phyloP scores from a whole-genome alignment of 2,888 invertebrate genomes.

The Steinernema hermaphroditum region DNA sequence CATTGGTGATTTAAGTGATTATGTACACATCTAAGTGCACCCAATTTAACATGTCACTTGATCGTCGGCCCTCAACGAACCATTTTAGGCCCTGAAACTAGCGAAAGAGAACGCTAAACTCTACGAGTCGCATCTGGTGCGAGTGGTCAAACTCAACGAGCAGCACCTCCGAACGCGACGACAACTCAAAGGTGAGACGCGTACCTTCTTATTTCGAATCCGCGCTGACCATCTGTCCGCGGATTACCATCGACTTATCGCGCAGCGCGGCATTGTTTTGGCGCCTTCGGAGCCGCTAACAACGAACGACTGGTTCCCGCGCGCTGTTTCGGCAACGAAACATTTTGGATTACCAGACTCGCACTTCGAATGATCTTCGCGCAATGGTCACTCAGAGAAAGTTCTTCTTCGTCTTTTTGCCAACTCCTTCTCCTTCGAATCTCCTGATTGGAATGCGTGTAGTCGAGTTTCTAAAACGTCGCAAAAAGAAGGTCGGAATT shows the following conservation, averaged over 20 bases:
- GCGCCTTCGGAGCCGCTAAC: not conserved
- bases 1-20: no score
- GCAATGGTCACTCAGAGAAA: no score
- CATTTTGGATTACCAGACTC: slow-evolving; percentile 13
- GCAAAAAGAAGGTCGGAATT: slow-evolving; percentile 12
- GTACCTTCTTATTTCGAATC: not conserved
- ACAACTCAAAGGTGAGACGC: slow-evolving; percentile 17
- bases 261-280: slow-evolving; percentile 1
- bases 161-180: slow-evolving; percentile 2
- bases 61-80: no score
- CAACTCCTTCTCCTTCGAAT: not conserved
- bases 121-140: slow-evolving; percentile 14
- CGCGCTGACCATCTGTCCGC: not conserved
- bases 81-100: not conserved
- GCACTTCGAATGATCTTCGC: not conserved
- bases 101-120: slow-evolving; percentile 10
- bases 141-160: slow-evolving; percentile 12
- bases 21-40: no score
- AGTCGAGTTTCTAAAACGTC: not conserved
- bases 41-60: no score
- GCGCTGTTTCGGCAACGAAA: slow-evolving; percentile 13
- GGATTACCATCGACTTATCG: slow-evolving; percentile 19
- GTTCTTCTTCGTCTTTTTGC: not conserved
- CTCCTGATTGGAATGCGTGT: no score
- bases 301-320: not conserved